Evolutionary conservation across 2,797 vertebrate genomes (phyloP), one percentile per base, ranked within the genome.

Genomic region (Acanthis flammea): DNA sequence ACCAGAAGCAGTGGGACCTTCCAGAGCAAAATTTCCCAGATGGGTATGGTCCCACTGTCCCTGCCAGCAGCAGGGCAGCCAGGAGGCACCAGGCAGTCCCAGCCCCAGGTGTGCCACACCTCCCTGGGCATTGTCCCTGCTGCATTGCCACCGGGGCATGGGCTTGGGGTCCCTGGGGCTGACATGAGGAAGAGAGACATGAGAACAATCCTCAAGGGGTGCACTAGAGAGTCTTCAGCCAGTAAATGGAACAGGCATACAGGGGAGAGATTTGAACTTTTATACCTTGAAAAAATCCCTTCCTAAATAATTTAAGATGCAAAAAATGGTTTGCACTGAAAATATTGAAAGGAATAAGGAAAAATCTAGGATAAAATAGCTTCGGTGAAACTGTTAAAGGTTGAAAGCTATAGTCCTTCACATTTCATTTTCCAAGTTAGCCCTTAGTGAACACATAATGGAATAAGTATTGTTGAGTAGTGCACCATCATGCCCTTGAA

Each of bases 371-470:
- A 54, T 48, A 19, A 68, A 71, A 35, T 57, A 73, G 19, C 31
- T 47, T 28, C 74, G 25, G 30, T 2, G 6, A 75, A 89, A 47
- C 14, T n/a, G 9, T 22, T 50, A 42, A 35, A 90, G 5, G 6
- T 44, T 77, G 62, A 44, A 92, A 93, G 68, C 35, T 78, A 10
- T 17, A 80, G 6, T 71, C 14, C 57, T 90, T 85, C 31, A 24
- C 15, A 31, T 54, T 79, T 30, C 4, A 37, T 63, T 62, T 78
- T 67, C 23, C 24, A 84, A 45, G 75, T n/a, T 51, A 33, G 17
- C 45, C 72, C 18, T 87, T 79, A 78, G 93, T 58, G 45, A 93
- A 86, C 35, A 96, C 94, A 61, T 66, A 53, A 62, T 42, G 23
- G 31, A 75, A 17, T 44, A 72, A 80, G 5, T 71, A 67, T 31